Percentiles rank a stretch among this genome's conserved stretches.
These are phyloP conservation scores for Sus cebifrons DNA, from an alignment of 2,797 vertebrate genomes.

Conservation along the genomic window DNA sequence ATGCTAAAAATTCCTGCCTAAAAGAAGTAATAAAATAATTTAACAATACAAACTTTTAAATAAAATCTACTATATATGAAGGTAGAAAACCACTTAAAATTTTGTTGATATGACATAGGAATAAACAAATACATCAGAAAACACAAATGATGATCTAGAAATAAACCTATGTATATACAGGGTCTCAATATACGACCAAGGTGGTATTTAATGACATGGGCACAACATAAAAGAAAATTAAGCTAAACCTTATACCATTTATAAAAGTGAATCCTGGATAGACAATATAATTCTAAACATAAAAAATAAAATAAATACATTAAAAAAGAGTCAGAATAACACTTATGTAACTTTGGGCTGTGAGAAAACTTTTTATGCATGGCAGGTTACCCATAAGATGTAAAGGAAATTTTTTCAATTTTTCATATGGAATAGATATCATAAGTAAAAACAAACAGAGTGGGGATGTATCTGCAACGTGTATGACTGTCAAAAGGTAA, in stretches of 20 bases:
- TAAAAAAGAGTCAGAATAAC: constrained; percentile 41
- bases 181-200: neutral
- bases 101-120: constrained; percentile 2
- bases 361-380: neutral
- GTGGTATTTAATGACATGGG: neutral
- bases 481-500: constrained; percentile 16
- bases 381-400: neutral
- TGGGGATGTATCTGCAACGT: neutral
- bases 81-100: constrained; percentile 35
- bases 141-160: constrained; percentile 45
- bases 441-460: constrained; percentile 1
- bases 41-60: constrained; percentile 64
- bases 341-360: neutral
- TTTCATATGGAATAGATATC: constrained; percentile 4
- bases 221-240: constrained; percentile 23
- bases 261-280: constrained; percentile 50
- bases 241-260: neutral
- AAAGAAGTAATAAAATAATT: constrained; percentile 88
- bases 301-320: constrained; percentile 39
- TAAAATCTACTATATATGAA: constrained; percentile 21
- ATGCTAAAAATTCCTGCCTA: constrained; percentile 99
- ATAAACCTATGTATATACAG: neutral
- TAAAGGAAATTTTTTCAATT: neutral
- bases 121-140: constrained; percentile 35
- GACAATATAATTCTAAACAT: constrained; percentile 48